Percentiles rank a stretch among this genome's conserved stretches.
Evolutionary conservation across 2,888 invertebrate genomes (phyloP).

Genomic region (Ochropleura plecta): DNA sequence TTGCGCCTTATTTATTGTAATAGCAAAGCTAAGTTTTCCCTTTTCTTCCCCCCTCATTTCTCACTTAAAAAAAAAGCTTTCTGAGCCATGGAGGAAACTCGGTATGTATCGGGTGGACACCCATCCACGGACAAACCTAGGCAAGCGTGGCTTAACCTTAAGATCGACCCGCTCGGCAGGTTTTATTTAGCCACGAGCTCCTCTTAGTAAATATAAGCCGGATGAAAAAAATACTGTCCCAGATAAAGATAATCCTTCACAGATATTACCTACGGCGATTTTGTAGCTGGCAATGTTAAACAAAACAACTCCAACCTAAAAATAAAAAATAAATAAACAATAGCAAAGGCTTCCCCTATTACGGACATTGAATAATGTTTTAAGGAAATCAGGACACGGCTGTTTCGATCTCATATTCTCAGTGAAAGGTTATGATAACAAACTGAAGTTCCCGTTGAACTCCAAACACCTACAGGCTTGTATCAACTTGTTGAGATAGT

Average conservation of each 20-base stretch:
- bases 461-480: constrained; percentile 60
- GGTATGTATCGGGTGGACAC: too few species aligned
- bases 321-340: not conserved
- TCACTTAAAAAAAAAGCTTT: too few species aligned
- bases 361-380: constrained; percentile 12
- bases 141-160: too few species aligned
- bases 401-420: constrained; percentile 5
- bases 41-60: too few species aligned
- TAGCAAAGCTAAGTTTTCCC: too few species aligned
- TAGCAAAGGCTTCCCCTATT: not conserved
- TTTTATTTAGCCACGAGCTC: too few species aligned
- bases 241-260: not conserved
- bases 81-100: too few species aligned
- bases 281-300: not conserved
- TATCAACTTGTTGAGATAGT: constrained; percentile 57
- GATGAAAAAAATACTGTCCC: not conserved
- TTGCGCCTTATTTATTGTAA: too few species aligned
- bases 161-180: too few species aligned
- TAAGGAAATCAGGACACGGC: not conserved
- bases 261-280: not conserved
- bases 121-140: too few species aligned
- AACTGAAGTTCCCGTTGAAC: constrained; percentile 40
- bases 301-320: not conserved
- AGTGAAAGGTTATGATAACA: constrained; percentile 59
- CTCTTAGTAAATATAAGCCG: too few species aligned